Base-by-base conservation (phyloP, 2,797 vertebrate species). In the Hoplostethus mediterraneus region DNA sequence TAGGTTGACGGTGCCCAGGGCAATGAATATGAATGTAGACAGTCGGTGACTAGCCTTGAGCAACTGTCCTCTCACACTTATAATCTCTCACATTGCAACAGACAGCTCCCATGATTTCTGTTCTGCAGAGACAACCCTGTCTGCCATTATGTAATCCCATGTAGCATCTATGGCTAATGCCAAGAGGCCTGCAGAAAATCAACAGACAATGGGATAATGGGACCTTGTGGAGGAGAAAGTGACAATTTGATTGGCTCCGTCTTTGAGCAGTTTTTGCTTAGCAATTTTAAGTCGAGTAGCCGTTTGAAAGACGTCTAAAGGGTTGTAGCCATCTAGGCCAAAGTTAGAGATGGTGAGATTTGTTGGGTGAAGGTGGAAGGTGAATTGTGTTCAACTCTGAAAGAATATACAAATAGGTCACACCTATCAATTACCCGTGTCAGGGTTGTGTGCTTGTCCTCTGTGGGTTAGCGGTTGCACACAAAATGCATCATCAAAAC, bases 71-170 rank as follows among this genome's bases (percentile, higher is more conserved):
- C 78, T 66, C 30, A 66, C 58, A 8, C 6, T 8, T 56, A 56
- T 63, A 45, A 13, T 48, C 59, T 62, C 63, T 75, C 52, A 30
- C 16, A 67, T 67, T 60, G 16, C 62, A 61, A 11, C 44, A 59
- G 66, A 53, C 10, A 71, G 77, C 75, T 72, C 54, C 51, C 72
- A 54, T 16, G 49, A 28, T 59, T 64, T 84, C 55, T 79, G 30
- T 53, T 71, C 73, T 70, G 33, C 14, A 79, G 21, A 73, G 38
- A 77, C 49, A 73, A 80, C 3, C 56, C 73, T 54, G 55, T 70
- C 65, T 49, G 49, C 4, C n/a, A 45, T 87, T 80, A 84, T 53
- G 52, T 72, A 80, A 87, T 21, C 47, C 56, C 59, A 48, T 13
- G 11, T 1, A 64, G 54, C 42, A n/a, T 5, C 31, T 72, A 36